Evolutionary conservation across 2,113 vertebrate species (phyloP), one percentile per base, ranked within the genome.

Genomic region (Daubentonia madagascariensis): DNA sequence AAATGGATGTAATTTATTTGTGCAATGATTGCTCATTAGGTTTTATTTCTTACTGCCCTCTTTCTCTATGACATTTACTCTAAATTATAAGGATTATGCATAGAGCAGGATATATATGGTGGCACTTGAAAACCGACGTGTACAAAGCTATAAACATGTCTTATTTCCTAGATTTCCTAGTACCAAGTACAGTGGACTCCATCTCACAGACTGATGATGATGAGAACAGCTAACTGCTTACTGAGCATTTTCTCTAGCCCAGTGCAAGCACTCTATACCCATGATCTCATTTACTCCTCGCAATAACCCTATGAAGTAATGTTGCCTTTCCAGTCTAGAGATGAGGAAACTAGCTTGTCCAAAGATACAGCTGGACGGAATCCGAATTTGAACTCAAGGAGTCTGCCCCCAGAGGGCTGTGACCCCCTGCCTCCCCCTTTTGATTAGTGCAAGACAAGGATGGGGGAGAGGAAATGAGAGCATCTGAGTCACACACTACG

Each of bases 341-440:
- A 43, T 1, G 43, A 70, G 45, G 76, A 68, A 40, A 35, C 6
- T 37, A 9, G 32, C 20, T 9, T 88, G 37, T 85, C 70, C 52
- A 25, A 22, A n/a, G 48, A n/a, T 50, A 78, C 25, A 79, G 52
- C 32, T 13, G 30, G 37, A 63, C 17, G 57, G 72, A 65, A 25
- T 12, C 54, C 37, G 40, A 68, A 20, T 30, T 1, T 40, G 88
- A 65, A n/a, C 48, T 30, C 17, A 3, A 13, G 37, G 22, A 20
- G 22, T 30, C 8, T 32, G 0, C 14, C 32, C 2, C 20, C 40
- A 2, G 12, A 13, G 23, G 37, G 1, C 35, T 11, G 0, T 35
- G 63, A 25, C 22, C 43, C 43, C 22, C 0, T 12, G 9, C 3
- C 18, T 18, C 11, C 35, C 35, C 35, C 5, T 78, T 37, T 16